phyloP scores from a whole-genome alignment of 2,888 invertebrate species.

The Acrobasis repandana region DNA sequence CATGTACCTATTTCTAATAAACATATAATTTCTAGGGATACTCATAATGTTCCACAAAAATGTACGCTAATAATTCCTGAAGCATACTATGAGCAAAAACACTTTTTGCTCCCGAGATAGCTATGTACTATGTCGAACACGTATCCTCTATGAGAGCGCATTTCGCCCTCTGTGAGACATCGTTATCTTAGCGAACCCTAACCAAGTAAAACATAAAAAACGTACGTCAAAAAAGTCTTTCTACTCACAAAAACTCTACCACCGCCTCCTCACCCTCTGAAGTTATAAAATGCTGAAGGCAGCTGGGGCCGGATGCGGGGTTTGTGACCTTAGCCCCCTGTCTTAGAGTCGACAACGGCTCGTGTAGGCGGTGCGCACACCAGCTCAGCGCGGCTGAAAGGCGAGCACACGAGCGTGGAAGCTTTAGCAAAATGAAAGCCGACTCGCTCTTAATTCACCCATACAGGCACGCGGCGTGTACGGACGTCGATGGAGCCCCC shows the following conservation, averaged over 20 bases:
- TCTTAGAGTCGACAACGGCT: conserved; percentile 64
- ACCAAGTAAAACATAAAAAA: conserved; percentile 82
- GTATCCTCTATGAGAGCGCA: conserved; percentile 61
- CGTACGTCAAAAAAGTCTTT: conserved; percentile 82
- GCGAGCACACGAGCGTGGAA: conserved; percentile 80
- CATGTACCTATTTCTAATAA: neutral
- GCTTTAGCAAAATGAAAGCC: conserved; percentile 83
- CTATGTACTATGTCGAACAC: conserved; percentile 39
- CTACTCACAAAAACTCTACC: conserved; percentile 76
- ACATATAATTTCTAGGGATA: neutral
- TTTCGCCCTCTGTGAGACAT: conserved; percentile 70
- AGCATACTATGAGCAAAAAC: conserved; percentile 31
- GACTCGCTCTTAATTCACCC: conserved; percentile 82
- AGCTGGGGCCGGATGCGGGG: conserved; percentile 48
- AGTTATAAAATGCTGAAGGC: conserved; percentile 78
- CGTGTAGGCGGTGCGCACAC: conserved; percentile 54
- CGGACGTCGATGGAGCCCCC: conserved; percentile 65
- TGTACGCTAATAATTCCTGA: neutral
- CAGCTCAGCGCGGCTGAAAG: conserved; percentile 67
- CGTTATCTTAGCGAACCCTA: conserved; percentile 81
- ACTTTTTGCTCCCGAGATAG: conserved; percentile 27
- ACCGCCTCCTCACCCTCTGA: conserved; percentile 73
- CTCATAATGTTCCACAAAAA: neutral
- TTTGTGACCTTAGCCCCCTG: conserved; percentile 61
- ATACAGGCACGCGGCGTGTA: conserved; percentile 67